Percentiles rank a stretch among this genome's conserved stretches.
phyloP scores from a whole-genome alignment of 1,140 invertebrate genomes.

The Psilanteris sp. region DNA sequence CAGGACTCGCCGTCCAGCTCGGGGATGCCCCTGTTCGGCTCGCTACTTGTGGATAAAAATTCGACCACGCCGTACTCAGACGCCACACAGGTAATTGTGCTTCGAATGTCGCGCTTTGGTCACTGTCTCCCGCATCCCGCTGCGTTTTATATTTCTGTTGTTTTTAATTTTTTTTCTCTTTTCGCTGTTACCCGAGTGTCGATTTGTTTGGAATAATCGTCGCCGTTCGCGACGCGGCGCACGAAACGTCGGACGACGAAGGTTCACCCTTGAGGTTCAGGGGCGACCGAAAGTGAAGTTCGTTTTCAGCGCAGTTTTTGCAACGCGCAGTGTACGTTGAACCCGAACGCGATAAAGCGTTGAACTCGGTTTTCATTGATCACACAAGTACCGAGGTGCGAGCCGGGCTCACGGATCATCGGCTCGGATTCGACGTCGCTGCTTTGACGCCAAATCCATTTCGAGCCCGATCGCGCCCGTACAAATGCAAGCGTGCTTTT shows the following conservation, averaged over 20 bases:
- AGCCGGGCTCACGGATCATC: not conserved
- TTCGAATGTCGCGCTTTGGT: not conserved
- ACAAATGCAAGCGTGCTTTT: too few relatives aligned
- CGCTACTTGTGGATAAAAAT: conserved; percentile 91
- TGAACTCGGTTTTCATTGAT: conserved; percentile 47
- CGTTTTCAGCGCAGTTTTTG: conserved; percentile 18
- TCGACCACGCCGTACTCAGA: conserved; percentile 96
- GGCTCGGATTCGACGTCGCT: too few relatives aligned
- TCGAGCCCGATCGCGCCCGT: too few relatives aligned
- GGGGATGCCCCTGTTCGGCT: conserved; percentile 86
- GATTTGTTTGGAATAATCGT: too few relatives aligned
- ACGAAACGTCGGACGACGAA: too few relatives aligned
- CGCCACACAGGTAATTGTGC: conserved; percentile 91
- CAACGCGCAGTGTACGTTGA: conserved; percentile 37
- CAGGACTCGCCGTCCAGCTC: conserved; percentile 80
- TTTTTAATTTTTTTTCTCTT: not conserved
- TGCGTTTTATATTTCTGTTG: not conserved
- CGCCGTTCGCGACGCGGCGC: too few relatives aligned
- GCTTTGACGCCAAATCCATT: too few relatives aligned
- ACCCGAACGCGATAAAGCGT: conserved; percentile 37
- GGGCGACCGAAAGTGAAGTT: conserved; percentile 27
- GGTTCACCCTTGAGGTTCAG: too few relatives aligned
- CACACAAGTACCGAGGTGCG: conserved; percentile 9
- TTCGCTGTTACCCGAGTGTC: too few relatives aligned
- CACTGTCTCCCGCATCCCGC: not conserved